Base-by-base conservation (phyloP, 2,113 vertebrate species). In the Plotosus lineatus region DNA sequence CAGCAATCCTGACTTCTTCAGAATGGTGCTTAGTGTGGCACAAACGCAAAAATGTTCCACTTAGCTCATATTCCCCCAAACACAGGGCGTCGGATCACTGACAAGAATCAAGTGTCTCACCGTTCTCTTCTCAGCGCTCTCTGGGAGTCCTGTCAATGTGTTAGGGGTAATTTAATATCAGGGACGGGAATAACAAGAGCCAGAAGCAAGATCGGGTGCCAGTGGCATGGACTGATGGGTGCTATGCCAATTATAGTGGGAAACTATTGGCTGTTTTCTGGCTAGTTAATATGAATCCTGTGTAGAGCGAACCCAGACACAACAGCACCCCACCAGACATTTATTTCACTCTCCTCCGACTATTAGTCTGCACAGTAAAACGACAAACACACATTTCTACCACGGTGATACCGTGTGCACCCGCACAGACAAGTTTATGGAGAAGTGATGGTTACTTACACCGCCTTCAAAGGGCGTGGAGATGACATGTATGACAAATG, bases 151-250 rank as follows among this genome's bases (percentile, higher is more conserved):
- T 9, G 63, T 76, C 80, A 82, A 38, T 36, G 73, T 58, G 63
- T 56, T 56, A 82, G 58, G 61, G 36, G 73, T 76, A 82, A 77
- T 82, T 76, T 68, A 28, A 82, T 69, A 55, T 40, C 28, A 48
- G 55, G 26, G 55, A 19, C 23, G 44, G 69, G 23, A 48, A n/a
- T 51, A 66, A 53, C 76, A 28, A 17, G 44, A 53, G 60, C 73
- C 61, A n/a, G 61, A 36, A 40, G 61, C 28, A 31, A 28, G 50
- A 58, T 53, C 12, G 72, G 72, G 60, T 0, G 8, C 28, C 46
- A 36, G 60, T 42, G 46, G n/a, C 72, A 53, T 75, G 51, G 38
- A 36, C 50, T 50, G 76, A 50, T 48, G 26, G 53, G 33, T 38
- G 44, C 61, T 23, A 12, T 48, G 78, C 73, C 82, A 76, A 77